These are phyloP conservation scores for Elymnias hypermnestra DNA, from an alignment of 1,140 invertebrate genomes.

Conservation along the genomic window DNA sequence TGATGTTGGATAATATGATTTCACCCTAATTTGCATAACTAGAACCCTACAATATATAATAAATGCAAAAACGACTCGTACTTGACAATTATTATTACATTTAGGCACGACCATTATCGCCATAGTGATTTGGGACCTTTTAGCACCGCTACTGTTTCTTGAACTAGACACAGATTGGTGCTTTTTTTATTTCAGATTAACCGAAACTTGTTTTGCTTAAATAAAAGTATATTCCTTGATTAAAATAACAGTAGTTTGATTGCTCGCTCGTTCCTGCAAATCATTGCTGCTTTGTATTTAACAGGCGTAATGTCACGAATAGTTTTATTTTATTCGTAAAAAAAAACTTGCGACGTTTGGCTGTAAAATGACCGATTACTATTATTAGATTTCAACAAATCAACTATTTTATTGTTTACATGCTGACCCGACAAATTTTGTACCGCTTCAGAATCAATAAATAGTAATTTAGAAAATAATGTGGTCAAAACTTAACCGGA, in stretches of 20 bases:
- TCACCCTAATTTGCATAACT: no score
- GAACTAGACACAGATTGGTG: neutral
- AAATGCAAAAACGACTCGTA: neutral
- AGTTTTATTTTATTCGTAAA: neutral
- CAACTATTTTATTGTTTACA: no score
- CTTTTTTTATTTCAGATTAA: neutral
- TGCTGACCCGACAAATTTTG: no score
- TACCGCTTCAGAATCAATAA: no score
- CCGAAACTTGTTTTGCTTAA: slow-evolving; percentile 1
- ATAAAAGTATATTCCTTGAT: neutral
- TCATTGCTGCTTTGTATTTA: slow-evolving; percentile 5
- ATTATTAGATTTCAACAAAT: neutral
- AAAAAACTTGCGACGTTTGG: neutral
- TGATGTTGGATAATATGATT: no score
- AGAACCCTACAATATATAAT: neutral
- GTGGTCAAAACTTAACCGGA: no score
- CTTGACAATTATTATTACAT: neutral
- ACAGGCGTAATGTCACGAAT: slow-evolving; percentile 6
- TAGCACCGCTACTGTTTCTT: neutral
- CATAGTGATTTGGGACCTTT: neutral
- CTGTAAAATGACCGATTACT: neutral
- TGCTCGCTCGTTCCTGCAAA: neutral
- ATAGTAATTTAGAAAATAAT: no score
- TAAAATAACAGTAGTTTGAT: neutral
- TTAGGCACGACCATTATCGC: neutral